Conservation (phyloP, 2,797 vertebrate species). For the Borostomias antarcticus region DNA sequence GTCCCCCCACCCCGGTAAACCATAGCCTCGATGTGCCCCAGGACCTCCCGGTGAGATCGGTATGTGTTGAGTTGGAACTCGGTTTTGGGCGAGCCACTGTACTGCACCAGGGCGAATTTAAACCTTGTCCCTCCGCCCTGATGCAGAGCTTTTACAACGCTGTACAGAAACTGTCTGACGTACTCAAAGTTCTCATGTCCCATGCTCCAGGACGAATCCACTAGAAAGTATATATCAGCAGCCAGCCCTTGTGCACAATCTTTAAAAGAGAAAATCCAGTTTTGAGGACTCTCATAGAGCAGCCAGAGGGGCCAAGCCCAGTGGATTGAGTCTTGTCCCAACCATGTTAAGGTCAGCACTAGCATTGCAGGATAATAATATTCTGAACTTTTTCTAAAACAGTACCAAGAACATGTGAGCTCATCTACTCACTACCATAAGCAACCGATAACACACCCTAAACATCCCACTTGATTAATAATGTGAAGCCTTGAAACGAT, state of each 20-base stretch:
- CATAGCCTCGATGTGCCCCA: slow-evolving; percentile 83
- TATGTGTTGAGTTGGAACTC: slow-evolving; percentile 88
- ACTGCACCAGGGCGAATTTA: slow-evolving; percentile 83
- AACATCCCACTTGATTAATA: slow-evolving; percentile 14
- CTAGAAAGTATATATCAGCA: slow-evolving; percentile 93
- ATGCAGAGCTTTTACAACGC: slow-evolving; percentile 81
- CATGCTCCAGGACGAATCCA: slow-evolving; percentile 89
- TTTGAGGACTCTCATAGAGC: slow-evolving; percentile 5
- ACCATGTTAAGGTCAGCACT: slow-evolving; percentile 20
- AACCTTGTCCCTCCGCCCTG: slow-evolving; percentile 77
- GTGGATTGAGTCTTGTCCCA: slow-evolving; percentile 33
- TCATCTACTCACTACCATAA: neutral
- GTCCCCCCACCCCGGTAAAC: slow-evolving; percentile 78
- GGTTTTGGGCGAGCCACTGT: slow-evolving; percentile 78
- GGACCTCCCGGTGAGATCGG: slow-evolving; percentile 72
- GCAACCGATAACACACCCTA: neutral
- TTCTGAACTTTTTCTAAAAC: slow-evolving; percentile 1
- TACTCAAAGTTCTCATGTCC: slow-evolving; percentile 86
- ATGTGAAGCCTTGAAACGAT: neutral
- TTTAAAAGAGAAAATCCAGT: slow-evolving; percentile 81
- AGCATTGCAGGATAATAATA: slow-evolving; percentile 15
- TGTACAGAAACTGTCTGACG: slow-evolving; percentile 86
- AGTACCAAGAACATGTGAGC: neutral
- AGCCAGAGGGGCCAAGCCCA: neutral
- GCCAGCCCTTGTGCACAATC: slow-evolving; percentile 80